Conservation (phyloP, 2,797 vertebrate genomes). For the Hydrolagus colliei region DNA sequence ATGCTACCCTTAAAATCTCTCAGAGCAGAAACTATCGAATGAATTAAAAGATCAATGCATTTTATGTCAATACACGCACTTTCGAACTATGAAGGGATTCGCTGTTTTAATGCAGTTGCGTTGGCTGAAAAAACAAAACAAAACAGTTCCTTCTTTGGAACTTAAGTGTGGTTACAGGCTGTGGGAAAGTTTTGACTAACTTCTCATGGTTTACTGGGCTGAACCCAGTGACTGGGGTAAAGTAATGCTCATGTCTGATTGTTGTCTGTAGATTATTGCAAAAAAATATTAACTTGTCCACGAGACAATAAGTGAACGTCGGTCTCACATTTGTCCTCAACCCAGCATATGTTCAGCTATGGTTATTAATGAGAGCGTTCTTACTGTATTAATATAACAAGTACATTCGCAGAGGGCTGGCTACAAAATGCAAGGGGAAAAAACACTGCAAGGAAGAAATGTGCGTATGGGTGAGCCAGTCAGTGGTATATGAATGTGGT, state of each 20-base stretch:
- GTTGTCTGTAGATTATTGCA: neutral
- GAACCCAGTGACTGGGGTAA: slow-evolving; percentile 11
- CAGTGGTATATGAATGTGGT: slow-evolving; percentile 1
- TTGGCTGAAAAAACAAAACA: neutral
- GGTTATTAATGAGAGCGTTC: neutral
- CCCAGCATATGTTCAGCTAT: neutral
- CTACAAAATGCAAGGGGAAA: neutral
- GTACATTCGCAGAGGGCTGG: slow-evolving; percentile 7
- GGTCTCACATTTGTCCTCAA: neutral
- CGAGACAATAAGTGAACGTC: neutral
- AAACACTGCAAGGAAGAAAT: neutral
- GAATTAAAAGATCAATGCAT: neutral
- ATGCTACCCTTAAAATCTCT: too few relatives aligned
- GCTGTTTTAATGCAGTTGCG: slow-evolving; percentile 1
- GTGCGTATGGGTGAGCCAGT: slow-evolving; percentile 2
- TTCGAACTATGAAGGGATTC: neutral
- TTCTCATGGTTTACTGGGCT: slow-evolving; percentile 21
- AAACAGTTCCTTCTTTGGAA: slow-evolving; percentile 25
- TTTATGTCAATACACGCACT: neutral
- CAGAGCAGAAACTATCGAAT: too few relatives aligned
- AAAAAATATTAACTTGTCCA: slow-evolving; percentile 10
- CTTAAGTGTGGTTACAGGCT: slow-evolving; percentile 18
- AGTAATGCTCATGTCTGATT: slow-evolving; percentile 13
- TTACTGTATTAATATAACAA: slow-evolving; percentile 14
- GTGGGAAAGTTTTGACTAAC: slow-evolving; percentile 31